Evolutionary conservation across 2,797 vertebrate species (phyloP).

Genomic region (Haliaeetus albicilla): DNA sequence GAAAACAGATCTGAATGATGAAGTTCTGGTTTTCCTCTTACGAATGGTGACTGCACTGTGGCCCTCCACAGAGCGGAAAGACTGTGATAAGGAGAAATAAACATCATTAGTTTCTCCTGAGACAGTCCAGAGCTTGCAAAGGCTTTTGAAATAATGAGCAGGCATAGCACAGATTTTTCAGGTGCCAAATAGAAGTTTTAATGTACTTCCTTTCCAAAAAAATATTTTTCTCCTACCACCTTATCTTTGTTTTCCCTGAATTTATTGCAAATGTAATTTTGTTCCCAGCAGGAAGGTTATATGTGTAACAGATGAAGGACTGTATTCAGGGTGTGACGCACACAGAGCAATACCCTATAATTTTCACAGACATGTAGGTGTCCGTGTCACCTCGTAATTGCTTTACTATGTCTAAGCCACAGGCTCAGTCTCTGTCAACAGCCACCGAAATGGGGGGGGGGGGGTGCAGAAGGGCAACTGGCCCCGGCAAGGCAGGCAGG

Average conservation of each 20-base stretch:
- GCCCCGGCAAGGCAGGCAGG: not conserved
- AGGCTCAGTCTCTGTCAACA: not conserved
- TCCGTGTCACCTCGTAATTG: not conserved
- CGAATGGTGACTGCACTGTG: not conserved
- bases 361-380: not conserved
- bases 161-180: not conserved
- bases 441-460: not conserved
- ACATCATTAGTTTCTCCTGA: not conserved
- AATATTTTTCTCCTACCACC: not conserved
- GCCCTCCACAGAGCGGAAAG: not conserved
- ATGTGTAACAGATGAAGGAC: not conserved
- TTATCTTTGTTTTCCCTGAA: not conserved
- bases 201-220: not conserved
- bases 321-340: not conserved
- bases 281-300: not conserved
- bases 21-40: not conserved
- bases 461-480: not conserved
- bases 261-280: not conserved
- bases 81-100: not conserved
- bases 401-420: not conserved
- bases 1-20: not conserved
- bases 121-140: not conserved
- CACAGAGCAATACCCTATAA: not conserved
- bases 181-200: not conserved
- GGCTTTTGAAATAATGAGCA: not conserved